These are phyloP conservation scores for Syndactyla subalaris DNA, from an alignment of 2,797 vertebrate species.

Conservation along the genomic window DNA sequence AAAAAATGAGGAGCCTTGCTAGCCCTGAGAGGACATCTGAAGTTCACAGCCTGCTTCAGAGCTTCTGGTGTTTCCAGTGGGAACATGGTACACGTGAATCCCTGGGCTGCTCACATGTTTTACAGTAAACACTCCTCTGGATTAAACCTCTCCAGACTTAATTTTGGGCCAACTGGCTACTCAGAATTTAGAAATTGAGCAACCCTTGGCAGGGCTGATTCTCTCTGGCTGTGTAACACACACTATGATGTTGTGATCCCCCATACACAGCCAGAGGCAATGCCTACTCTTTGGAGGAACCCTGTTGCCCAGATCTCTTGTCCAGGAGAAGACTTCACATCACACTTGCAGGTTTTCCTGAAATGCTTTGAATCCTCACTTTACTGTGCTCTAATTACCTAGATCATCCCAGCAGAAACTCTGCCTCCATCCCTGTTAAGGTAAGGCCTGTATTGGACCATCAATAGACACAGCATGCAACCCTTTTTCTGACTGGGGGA, in stretches of 20 bases:
- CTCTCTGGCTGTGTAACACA: not conserved
- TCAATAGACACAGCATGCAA: not conserved
- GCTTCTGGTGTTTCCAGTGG: not conserved
- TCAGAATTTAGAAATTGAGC: not conserved
- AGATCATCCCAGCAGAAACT: not conserved
- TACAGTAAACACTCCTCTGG: not conserved
- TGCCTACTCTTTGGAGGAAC: not conserved
- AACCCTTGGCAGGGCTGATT: not conserved
- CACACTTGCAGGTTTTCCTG: not conserved
- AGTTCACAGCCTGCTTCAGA: not conserved
- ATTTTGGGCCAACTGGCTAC: not conserved
- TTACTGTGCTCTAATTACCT: not conserved
- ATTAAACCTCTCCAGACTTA: not conserved
- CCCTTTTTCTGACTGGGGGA: not conserved
- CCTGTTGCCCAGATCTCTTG: not conserved
- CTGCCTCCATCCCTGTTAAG: not conserved
- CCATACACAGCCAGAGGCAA: not conserved
- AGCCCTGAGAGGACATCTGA: not conserved
- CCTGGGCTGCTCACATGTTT: not conserved
- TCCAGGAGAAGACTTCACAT: not conserved
- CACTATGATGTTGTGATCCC: fast-evolving
- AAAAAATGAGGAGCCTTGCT: not conserved
- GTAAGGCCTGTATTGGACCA: not conserved
- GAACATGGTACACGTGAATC: fast-evolving
- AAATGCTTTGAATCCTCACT: not conserved